phyloP scores from a whole-genome alignment of 2,113 vertebrate genomes.

The Pycnonotus jocosus region DNA sequence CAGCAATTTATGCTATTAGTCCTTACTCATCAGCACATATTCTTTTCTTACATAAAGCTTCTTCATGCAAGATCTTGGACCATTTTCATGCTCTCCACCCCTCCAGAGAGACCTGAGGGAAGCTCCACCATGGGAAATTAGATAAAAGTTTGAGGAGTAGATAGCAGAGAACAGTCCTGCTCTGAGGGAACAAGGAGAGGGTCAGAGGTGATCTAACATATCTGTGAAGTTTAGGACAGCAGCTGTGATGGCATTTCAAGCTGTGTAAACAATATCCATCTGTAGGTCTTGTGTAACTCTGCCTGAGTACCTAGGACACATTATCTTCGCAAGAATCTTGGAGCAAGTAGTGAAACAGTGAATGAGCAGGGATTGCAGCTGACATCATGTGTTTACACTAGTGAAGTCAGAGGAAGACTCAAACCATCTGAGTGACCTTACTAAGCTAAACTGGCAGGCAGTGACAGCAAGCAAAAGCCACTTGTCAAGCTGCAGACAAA shows the following conservation, averaged over 20 bases:
- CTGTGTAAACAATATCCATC: constrained; percentile 45
- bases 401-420: constrained; percentile 35
- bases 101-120: neutral
- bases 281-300: constrained; percentile 47
- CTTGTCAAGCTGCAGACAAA: neutral
- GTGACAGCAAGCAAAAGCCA: neutral
- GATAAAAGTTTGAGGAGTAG: neutral
- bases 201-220: constrained; percentile 27
- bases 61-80: neutral
- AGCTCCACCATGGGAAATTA: constrained; percentile 26
- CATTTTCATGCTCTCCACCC: neutral
- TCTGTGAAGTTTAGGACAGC: constrained; percentile 42
- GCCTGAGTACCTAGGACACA: constrained; percentile 21
- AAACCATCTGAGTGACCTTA: constrained; percentile 27
- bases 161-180: constrained; percentile 1
- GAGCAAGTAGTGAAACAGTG: neutral
- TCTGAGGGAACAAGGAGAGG: neutral
- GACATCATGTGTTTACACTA: constrained; percentile 44
- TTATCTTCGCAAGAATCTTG: constrained; percentile 41
- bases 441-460: constrained; percentile 17
- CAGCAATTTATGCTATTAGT: neutral
- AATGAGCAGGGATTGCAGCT: neutral
- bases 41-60: constrained; percentile 3
- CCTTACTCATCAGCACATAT: neutral
- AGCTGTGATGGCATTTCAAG: constrained; percentile 40